Conservation (phyloP, 1,140 invertebrate species). For the Orius insidiosus region DNA sequence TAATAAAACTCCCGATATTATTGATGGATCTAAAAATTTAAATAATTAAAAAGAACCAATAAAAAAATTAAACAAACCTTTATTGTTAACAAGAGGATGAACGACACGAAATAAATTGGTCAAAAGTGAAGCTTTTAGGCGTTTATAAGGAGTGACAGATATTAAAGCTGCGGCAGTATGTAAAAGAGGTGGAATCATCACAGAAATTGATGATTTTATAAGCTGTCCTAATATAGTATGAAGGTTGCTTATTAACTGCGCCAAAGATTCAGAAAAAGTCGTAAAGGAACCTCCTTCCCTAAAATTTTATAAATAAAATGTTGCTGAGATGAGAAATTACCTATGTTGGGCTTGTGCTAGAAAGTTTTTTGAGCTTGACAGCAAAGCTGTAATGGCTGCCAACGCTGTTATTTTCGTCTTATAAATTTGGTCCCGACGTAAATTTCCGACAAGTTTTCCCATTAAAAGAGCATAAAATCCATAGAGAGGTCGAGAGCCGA, state of each 20-base stretch:
- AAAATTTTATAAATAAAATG: background rate
- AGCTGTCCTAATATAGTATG: conserved; percentile 1
- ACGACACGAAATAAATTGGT: no score
- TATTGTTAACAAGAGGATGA: no score
- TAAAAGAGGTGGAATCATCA: conserved; percentile 2
- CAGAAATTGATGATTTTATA: background rate
- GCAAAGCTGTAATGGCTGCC: conserved; percentile 9
- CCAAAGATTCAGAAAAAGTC: conserved; percentile 12
- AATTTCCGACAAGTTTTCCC: no score
- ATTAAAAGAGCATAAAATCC: conserved; percentile 7
- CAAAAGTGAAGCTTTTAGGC: conserved; percentile 9
- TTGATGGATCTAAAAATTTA: no score
- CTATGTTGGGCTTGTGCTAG: conserved; percentile 13
- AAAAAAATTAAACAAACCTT: no score
- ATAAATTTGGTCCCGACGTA: no score
- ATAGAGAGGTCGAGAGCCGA: conserved; percentile 1
- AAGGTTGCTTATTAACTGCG: conserved; percentile 8
- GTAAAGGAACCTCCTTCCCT: conserved; percentile 12
- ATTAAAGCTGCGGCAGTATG: conserved; percentile 6
- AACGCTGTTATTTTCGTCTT: background rate
- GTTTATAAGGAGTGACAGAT: conserved; percentile 12
- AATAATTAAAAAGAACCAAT: no score
- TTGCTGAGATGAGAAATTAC: conserved; percentile 2
- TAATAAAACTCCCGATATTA: no score
- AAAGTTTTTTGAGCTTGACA: conserved; percentile 11